Evolutionary conservation across 2,888 invertebrate genomes (phyloP).

Genomic region (Zygaena filipendulae): DNA sequence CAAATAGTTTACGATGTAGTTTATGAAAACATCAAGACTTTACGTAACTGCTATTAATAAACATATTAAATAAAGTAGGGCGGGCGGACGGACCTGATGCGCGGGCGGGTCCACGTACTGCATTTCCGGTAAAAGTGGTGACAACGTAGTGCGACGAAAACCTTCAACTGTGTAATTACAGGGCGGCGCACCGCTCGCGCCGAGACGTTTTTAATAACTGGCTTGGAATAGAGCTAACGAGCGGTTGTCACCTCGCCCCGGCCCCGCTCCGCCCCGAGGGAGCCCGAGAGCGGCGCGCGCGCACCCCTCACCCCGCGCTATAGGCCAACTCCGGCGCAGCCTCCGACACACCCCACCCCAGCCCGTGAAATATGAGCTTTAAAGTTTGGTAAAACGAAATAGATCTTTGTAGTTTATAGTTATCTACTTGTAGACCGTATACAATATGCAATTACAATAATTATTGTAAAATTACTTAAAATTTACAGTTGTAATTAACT

Average conservation of each 20-base stretch:
- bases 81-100: slow-evolving; percentile 62
- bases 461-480: too few relatives aligned
- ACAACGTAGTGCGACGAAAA: slow-evolving; percentile 51
- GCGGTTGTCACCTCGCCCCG: slow-evolving; percentile 67
- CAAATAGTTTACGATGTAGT: too few relatives aligned
- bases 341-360: slow-evolving; percentile 47
- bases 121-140: slow-evolving; percentile 58
- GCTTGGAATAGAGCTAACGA: slow-evolving; percentile 67
- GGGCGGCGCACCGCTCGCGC: slow-evolving; percentile 67
- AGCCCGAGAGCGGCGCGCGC: slow-evolving; percentile 22
- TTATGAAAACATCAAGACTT: too few relatives aligned
- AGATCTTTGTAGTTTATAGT: slow-evolving; percentile 7
- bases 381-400: too few relatives aligned
- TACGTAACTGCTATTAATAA: too few relatives aligned
- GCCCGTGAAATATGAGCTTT: slow-evolving; percentile 57
- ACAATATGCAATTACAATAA: too few relatives aligned
- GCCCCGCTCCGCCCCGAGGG: slow-evolving; percentile 36
- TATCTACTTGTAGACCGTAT: too few relatives aligned
- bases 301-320: slow-evolving; percentile 21
- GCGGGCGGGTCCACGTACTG: slow-evolving; percentile 65
- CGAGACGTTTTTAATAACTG: slow-evolving; percentile 72
- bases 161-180: slow-evolving; percentile 65
- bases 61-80: slow-evolving; percentile 27
- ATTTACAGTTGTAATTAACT: too few relatives aligned
- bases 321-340: slow-evolving; percentile 36